Conservation (phyloP, 2,113 vertebrate species). For the Sylvilagus bachmani region DNA sequence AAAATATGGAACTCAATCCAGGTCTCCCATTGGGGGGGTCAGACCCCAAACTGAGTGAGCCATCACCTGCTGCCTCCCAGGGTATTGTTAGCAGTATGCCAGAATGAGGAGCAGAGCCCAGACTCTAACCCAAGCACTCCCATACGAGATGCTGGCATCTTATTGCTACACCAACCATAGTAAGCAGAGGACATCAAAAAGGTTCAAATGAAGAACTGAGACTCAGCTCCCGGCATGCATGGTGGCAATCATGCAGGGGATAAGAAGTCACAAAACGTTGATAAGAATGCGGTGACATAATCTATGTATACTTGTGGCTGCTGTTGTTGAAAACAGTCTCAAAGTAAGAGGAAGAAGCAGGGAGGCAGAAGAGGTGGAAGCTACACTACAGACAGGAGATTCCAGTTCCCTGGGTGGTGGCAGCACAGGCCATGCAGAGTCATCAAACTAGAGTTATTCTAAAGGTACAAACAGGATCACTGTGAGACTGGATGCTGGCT, state of each 20-base stretch:
- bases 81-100: too few species aligned
- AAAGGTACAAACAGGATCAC: background rate
- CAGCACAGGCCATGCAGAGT: background rate
- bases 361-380: background rate
- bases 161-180: background rate
- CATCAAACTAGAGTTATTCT: background rate
- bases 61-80: too few species aligned
- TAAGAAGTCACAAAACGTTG: background rate
- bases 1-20: too few species aligned
- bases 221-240: background rate
- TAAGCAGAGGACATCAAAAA: background rate
- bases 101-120: too few species aligned
- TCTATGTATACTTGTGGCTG: background rate
- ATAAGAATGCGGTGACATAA: background rate
- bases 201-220: background rate
- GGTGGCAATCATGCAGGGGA: background rate
- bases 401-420: background rate
- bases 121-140: too few species aligned
- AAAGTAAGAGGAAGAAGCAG: background rate
- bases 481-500: background rate
- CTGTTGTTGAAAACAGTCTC: background rate
- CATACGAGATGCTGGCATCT: too few species aligned
- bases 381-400: background rate
- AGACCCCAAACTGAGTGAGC: too few species aligned
- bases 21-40: too few species aligned